Evolutionary conservation across 1,140 invertebrate genomes (phyloP).

Genomic region (Drosophila pandora): DNA sequence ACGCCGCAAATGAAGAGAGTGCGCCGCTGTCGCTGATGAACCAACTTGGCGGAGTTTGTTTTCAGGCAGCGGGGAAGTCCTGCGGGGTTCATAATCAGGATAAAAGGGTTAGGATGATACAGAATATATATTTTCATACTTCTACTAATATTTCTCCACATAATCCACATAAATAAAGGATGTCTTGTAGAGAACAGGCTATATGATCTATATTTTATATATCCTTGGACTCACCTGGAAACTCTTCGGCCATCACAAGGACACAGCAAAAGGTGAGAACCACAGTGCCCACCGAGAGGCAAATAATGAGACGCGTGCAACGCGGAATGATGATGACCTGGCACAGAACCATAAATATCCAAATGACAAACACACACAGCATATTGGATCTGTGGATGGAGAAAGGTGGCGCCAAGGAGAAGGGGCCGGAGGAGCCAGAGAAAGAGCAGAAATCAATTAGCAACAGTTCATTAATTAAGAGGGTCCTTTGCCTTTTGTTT

Average conservation of each 20-base stretch:
- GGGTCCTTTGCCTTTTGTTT: slow-evolving; percentile 35
- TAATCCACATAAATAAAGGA: too few relatives aligned
- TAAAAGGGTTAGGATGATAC: not conserved
- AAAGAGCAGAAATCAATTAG: slow-evolving; percentile 65
- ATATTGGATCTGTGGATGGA: slow-evolving; percentile 90
- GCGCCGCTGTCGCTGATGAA: slow-evolving; percentile 88
- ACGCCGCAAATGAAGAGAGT: slow-evolving; percentile 92
- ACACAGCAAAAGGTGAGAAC: slow-evolving; percentile 88
- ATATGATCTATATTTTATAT: too few relatives aligned
- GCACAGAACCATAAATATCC: slow-evolving; percentile 93
- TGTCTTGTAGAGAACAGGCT: too few relatives aligned
- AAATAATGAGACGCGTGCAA: slow-evolving; percentile 86
- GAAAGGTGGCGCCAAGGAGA: not conserved
- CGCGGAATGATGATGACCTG: slow-evolving; percentile 91
- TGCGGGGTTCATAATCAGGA: slow-evolving; percentile 9
- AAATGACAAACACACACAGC: slow-evolving; percentile 95
- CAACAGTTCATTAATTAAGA: slow-evolving; percentile 74
- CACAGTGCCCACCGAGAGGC: slow-evolving; percentile 87
- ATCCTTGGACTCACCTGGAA: slow-evolving; percentile 84
- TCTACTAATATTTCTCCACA: too few relatives aligned
- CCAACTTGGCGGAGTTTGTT: slow-evolving; percentile 89
- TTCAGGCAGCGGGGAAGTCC: slow-evolving; percentile 87
- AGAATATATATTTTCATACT: too few relatives aligned
- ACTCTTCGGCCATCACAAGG: slow-evolving; percentile 94
- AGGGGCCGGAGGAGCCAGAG: not conserved